Evolutionary conservation across 2,888 invertebrate species (phyloP).

Genomic region (Leptinotarsa rubiginosa): DNA sequence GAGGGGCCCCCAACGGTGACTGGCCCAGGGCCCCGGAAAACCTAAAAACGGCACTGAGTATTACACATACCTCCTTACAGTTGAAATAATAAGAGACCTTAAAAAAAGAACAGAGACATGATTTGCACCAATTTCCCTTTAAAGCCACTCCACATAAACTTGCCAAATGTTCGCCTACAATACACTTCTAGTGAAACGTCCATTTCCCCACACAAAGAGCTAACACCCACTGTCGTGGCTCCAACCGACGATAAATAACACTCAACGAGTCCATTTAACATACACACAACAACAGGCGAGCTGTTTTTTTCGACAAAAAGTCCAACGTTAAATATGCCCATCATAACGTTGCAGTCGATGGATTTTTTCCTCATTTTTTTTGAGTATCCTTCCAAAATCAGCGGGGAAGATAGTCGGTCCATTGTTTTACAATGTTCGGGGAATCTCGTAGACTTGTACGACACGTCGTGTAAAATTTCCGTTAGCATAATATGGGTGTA

Average conservation of each 20-base stretch:
- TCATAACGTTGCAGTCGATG: not conserved
- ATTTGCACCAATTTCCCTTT: no score
- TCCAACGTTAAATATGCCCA: conserved; percentile 28
- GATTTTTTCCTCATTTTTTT: not conserved
- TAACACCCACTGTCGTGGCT: conserved; percentile 2
- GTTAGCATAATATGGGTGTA: conserved; percentile 43
- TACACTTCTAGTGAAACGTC: not conserved
- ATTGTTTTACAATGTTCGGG: conserved; percentile 18
- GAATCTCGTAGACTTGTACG: conserved; percentile 40
- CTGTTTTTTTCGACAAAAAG: conserved; percentile 43
- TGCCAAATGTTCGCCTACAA: not conserved
- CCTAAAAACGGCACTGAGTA: no score
- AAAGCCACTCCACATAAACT: not conserved
- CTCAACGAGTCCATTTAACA: conserved; percentile 52
- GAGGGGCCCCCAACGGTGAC: no score
- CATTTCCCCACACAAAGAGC: not conserved
- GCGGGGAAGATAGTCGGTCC: not conserved
- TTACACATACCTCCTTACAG: no score
- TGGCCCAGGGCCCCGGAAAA: no score
- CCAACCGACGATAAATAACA: conserved; percentile 45
- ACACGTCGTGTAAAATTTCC: conserved; percentile 40
- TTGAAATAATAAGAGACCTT: no score
- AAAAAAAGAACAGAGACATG: no score
- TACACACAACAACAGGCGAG: conserved; percentile 52
- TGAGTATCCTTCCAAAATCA: conserved; percentile 11